Evolutionary conservation across 92 coral and sea anemone species (phyloP).

Genomic region (Zoanthus solanderi): DNA sequence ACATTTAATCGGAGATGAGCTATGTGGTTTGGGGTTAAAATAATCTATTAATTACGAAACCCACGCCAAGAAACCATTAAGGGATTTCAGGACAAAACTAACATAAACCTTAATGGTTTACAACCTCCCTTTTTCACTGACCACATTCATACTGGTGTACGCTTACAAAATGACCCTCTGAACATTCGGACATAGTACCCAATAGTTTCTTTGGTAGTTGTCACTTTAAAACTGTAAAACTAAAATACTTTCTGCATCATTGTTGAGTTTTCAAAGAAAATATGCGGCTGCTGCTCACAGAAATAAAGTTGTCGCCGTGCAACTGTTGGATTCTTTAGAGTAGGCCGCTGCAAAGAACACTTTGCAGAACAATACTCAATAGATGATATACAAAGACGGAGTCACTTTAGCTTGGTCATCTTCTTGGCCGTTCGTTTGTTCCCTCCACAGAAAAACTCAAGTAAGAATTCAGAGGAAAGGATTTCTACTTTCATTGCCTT

Average conservation of each 20-base stretch:
- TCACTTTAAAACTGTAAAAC: background rate
- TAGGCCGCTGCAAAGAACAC: background rate
- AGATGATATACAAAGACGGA: background rate
- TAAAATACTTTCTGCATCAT: background rate
- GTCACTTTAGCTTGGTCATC: too few species aligned
- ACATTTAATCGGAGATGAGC: constrained; percentile 23
- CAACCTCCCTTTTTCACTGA: too few species aligned
- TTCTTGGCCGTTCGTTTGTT: too few species aligned
- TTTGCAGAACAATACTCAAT: background rate
- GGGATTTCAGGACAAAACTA: constrained; percentile 19
- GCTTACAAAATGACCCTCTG: background rate
- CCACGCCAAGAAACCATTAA: constrained; percentile 37
- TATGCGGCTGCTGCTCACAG: background rate
- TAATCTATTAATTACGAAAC: constrained; percentile 29
- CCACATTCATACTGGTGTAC: background rate
- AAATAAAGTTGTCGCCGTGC: background rate
- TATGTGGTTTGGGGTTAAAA: constrained; percentile 44
- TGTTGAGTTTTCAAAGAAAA: background rate
- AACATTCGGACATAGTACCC: background rate
- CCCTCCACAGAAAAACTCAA: background rate
- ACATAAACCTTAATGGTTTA: background rate
- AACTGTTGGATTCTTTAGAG: background rate
- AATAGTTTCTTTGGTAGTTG: background rate
- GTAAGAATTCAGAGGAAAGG: background rate
- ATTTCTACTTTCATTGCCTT: constrained; percentile 33